Evolutionary conservation across 92 coral and sea anemone species (phyloP).

Genomic region (Nematostella vectensis): DNA sequence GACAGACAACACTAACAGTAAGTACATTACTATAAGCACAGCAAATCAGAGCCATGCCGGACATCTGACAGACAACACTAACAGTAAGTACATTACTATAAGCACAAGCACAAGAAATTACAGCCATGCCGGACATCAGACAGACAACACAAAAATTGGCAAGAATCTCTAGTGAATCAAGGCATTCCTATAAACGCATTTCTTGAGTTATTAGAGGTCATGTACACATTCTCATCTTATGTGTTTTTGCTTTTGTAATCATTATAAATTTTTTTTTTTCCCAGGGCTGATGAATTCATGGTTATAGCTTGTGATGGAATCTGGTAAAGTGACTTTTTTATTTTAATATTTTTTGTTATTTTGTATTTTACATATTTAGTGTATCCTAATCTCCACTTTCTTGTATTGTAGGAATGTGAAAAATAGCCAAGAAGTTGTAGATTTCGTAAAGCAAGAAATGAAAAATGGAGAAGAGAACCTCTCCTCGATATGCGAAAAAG

Average conservation of each 20-base stretch:
- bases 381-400: no score
- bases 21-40: slow-evolving; percentile 54
- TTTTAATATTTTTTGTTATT: slow-evolving; percentile 1
- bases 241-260: no score
- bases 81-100: slow-evolving; percentile 60
- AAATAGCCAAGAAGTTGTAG: slow-evolving; percentile 95
- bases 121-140: slow-evolving; percentile 88
- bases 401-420: slow-evolving; percentile 72
- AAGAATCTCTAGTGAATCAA: no score
- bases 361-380: not conserved
- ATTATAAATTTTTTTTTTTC: slow-evolving; percentile 2
- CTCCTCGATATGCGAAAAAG: slow-evolving; percentile 80
- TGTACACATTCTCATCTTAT: no score
- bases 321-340: slow-evolving; percentile 46
- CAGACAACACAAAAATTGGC: slow-evolving; percentile 82
- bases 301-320: slow-evolving; percentile 97
- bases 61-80: slow-evolving; percentile 69
- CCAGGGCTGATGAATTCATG: slow-evolving; percentile 85
- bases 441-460: slow-evolving; percentile 71
- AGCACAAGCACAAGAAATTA: slow-evolving; percentile 94
- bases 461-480: slow-evolving; percentile 42
- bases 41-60: slow-evolving; percentile 90
- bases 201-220: no score
- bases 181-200: slow-evolving; percentile 42
- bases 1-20: slow-evolving; percentile 82